Evolutionary conservation across 2,888 invertebrate genomes (phyloP), one percentile per base, ranked within the genome.

Genomic region (Athalia cordata): DNA sequence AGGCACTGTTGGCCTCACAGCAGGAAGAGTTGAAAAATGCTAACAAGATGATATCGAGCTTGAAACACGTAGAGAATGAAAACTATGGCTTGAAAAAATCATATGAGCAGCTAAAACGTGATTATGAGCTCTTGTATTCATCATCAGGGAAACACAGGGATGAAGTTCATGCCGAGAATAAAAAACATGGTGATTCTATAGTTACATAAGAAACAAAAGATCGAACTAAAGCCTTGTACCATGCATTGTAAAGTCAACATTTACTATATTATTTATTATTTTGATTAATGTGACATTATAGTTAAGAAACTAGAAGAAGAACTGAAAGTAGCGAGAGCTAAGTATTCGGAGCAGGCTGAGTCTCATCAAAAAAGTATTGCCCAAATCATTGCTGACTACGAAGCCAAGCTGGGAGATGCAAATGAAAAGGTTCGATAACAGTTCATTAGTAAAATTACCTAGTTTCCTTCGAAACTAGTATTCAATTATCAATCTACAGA

Each of bases 361-460:
- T 50, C 5, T 15, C 75, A 75, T 50, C 62, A 75, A 4, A 62
- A 9, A 5, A 29, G 11, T 4, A 13, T 75, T 11, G 29, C 49
- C 1, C 62, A 62, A 50, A 64, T 75, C 11, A 50, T 62, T n/a
- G 52, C 50, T 5, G 75, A 75, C 29, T 75, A 75, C 50, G 75
- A 75, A 50, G 50, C 52, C 62, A 75, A 75, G 45, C 75, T 75
- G 6, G 8, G 75, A 15, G 62, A 75, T 9, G 75, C 62, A 11
- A 50, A 75, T 52, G 64, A 61, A 15, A 61, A 75, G 75, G 75
- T 75, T 59, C 45, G 47, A 3, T 7, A 13, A 9, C 15, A 7
- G 45, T 47, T n/a, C 5, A 6, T 13, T 72, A 9, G 9, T 43
- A 5, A 6, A 9, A 9, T 59, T 72, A 49, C 50, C 15, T 9